Conservation (phyloP, 2,113 vertebrate genomes). For the Gobiocypris rarus region DNA sequence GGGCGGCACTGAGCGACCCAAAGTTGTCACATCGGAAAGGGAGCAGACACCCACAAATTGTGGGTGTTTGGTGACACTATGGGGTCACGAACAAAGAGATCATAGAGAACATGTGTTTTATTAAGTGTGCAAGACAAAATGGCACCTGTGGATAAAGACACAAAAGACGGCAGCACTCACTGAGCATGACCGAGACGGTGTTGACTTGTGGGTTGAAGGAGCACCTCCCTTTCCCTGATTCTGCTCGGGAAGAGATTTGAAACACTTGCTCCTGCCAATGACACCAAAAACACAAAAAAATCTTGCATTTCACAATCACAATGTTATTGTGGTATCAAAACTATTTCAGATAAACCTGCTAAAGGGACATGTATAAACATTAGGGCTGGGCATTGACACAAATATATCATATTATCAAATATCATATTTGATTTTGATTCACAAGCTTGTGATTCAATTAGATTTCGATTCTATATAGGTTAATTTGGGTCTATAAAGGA, state of each 20-base stretch:
- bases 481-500: too few species aligned
- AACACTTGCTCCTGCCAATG: constrained; percentile 88
- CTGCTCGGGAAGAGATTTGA: constrained; percentile 88
- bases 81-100: constrained; percentile 27
- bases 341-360: background rate
- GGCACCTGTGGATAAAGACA: constrained; percentile 9
- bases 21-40: constrained; percentile 30
- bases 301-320: background rate
- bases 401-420: too few species aligned
- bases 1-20: constrained; percentile 32
- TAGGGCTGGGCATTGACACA: too few species aligned
- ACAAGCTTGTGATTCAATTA: too few species aligned
- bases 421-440: too few species aligned
- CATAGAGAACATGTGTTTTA: background rate
- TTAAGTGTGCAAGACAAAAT: background rate
- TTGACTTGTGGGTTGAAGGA: constrained; percentile 97
- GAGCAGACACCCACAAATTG: background rate
- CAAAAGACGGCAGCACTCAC: constrained; percentile 78
- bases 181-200: constrained; percentile 96
- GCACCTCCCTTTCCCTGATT: constrained; percentile 96
- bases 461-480: too few species aligned
- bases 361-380: too few species aligned
- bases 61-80: constrained; percentile 26
- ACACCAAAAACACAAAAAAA: constrained; percentile 41
- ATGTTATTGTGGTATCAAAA: background rate